These are phyloP conservation scores for Grantiella picta DNA, from an alignment of 2,113 vertebrate genomes.

Conservation along the genomic window DNA sequence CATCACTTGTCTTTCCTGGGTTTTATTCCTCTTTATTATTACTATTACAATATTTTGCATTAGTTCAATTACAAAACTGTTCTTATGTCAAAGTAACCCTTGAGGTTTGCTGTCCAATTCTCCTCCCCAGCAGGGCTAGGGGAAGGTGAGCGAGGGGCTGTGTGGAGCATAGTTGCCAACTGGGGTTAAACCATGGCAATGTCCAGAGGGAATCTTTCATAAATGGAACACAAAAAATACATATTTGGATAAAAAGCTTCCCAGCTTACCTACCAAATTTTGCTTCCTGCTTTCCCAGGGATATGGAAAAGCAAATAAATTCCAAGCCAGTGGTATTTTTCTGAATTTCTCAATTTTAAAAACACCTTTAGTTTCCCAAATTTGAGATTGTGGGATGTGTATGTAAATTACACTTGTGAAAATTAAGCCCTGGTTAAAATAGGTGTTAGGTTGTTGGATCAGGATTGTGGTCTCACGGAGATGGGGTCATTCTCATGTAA, in stretches of 20 bases:
- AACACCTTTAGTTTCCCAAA: background rate
- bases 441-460: background rate
- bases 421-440: background rate
- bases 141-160: background rate
- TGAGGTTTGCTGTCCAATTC: fast-evolving
- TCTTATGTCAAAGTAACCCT: background rate
- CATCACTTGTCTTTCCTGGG: background rate
- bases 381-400: background rate
- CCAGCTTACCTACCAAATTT: background rate
- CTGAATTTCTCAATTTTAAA: background rate
- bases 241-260: background rate
- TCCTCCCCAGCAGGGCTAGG: background rate
- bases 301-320: background rate
- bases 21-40: background rate
- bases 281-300: background rate
- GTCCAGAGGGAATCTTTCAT: background rate
- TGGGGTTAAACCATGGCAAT: background rate
- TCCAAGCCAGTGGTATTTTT: background rate
- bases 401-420: background rate
- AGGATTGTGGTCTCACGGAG: background rate
- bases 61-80: background rate
- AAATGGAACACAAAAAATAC: background rate
- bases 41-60: background rate
- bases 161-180: background rate
- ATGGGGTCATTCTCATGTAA: background rate